A percentile compares a stretch with the other conserved stretches of the same genome.
Conservation (phyloP, 2,888 invertebrate species). For the Pogonocherus hispidulus region DNA sequence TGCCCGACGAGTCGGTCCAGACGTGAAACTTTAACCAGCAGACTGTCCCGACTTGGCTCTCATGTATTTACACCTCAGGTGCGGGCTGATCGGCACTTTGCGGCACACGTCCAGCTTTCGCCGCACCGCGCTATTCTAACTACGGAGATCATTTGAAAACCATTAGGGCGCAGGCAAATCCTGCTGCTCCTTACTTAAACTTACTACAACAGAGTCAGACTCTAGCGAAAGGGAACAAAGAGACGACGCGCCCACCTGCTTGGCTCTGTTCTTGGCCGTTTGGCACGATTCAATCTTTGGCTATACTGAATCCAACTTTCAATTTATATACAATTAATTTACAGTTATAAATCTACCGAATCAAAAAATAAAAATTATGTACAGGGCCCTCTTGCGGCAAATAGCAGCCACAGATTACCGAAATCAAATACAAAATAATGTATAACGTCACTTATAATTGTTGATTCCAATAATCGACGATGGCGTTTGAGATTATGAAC, state of each 20-base stretch:
- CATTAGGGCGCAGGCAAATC: conserved; percentile 59
- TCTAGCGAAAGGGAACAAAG: conserved; percentile 66
- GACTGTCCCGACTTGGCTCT: conserved; percentile 44
- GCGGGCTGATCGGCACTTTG: conserved; percentile 64
- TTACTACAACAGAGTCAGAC: conserved; percentile 60
- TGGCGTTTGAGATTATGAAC: no score
- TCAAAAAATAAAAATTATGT: conserved; percentile 34
- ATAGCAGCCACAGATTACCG: background rate
- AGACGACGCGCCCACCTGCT: conserved; percentile 50
- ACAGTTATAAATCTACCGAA: conserved; percentile 52
- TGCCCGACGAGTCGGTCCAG: conserved; percentile 28
- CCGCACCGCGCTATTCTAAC: conserved; percentile 67
- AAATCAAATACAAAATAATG: background rate
- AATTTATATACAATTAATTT: conserved; percentile 58
- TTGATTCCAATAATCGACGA: no score
- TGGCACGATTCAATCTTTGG: conserved; percentile 66
- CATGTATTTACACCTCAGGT: conserved; percentile 62
- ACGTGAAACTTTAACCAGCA: conserved; percentile 20
- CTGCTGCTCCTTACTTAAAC: conserved; percentile 55
- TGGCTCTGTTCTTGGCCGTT: conserved; percentile 54
- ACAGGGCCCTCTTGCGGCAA: background rate
- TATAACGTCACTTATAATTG: no score
- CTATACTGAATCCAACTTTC: conserved; percentile 67
- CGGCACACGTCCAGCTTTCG: conserved; percentile 64
- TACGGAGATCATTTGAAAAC: conserved; percentile 70